Base-by-base conservation (phyloP, 2,888 invertebrate species). In the Polydrusus tereticollis region DNA sequence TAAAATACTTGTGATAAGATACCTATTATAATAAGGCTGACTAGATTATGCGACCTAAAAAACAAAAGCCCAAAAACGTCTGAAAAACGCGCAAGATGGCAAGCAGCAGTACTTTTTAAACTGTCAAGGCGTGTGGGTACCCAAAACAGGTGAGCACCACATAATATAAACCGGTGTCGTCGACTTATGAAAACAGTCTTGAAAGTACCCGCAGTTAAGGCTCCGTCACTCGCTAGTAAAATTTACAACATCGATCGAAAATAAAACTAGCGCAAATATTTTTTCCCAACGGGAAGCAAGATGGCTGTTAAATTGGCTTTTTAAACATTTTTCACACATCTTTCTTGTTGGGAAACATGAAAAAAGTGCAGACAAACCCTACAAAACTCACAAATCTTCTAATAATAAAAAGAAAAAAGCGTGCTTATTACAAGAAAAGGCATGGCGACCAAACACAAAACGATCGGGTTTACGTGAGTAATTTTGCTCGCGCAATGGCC, bases 401-500 rank as follows among this genome's bases (percentile, higher is more conserved):
- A 29, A 52, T 55, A 55, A 55, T 55, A 43, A 69, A 55, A 23
- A 29, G 59, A 66, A 50, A 70, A 65, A 64, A 70, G 64, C 70
- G 59, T 70, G 38, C 69, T 50, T 50, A 36, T 59, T 58, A 63
- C 55, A 66, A 70, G 67, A 70, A 74, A 78, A 79, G 80, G 81
- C 80, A 81, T 81, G 82, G 80, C 81, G 78, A 80, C 80, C 78
- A 68, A 77, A 73, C 73, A 75, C 66, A 36, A 76, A 75, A 52
- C 74, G 75, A 74, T 72, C 77, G 74, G 77, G 78, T 81, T 88
- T 89, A 89, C 89, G 89, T 89, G 89, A 88, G 88, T 87, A 87
- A 87, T 87, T 87, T 88, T 87, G 87, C 87, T 87, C 87, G 87
- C 88, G 88, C 88, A 88, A 89, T 90, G 89, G 89, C 89, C 89